Evolutionary conservation across 2,888 invertebrate species (phyloP).

Genomic region (Philereme transversata): DNA sequence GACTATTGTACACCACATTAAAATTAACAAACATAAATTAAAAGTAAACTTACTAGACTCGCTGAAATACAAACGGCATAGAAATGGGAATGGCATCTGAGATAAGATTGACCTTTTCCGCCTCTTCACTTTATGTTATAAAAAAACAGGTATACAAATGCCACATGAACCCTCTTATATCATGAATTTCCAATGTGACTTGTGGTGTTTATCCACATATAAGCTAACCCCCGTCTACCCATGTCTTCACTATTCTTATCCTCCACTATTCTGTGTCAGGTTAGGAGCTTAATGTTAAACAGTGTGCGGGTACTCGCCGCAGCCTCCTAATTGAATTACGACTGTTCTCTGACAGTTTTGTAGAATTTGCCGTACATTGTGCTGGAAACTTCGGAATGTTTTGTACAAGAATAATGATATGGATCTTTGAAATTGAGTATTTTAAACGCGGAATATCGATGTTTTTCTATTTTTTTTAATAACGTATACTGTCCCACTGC

Average conservation of each 20-base stretch:
- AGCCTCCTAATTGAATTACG: conserved; percentile 36
- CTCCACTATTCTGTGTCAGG: conserved; percentile 8
- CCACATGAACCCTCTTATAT: background rate
- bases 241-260: conserved; percentile 13
- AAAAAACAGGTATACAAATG: too few relatives aligned
- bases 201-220: conserved; percentile 13
- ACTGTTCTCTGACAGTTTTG: conserved; percentile 24
- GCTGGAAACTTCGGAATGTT: conserved; percentile 13
- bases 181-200: conserved; percentile 10
- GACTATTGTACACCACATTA: too few relatives aligned
- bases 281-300: conserved; percentile 28
- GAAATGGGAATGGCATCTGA: too few relatives aligned
- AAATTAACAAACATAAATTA: too few relatives aligned
- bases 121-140: too few relatives aligned
- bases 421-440: background rate
- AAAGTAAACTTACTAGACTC: too few relatives aligned
- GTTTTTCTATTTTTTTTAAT: too few relatives aligned
- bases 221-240: conserved; percentile 17
- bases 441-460: too few relatives aligned
- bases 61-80: too few relatives aligned
- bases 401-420: conserved; percentile 17
- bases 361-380: conserved; percentile 14
- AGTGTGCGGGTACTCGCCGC: conserved; percentile 26
- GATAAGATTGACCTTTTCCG: too few relatives aligned
- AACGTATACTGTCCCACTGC: too few relatives aligned